Base-by-base conservation (phyloP, 2,113 vertebrate genomes). In the Hippocampus comes region DNA sequence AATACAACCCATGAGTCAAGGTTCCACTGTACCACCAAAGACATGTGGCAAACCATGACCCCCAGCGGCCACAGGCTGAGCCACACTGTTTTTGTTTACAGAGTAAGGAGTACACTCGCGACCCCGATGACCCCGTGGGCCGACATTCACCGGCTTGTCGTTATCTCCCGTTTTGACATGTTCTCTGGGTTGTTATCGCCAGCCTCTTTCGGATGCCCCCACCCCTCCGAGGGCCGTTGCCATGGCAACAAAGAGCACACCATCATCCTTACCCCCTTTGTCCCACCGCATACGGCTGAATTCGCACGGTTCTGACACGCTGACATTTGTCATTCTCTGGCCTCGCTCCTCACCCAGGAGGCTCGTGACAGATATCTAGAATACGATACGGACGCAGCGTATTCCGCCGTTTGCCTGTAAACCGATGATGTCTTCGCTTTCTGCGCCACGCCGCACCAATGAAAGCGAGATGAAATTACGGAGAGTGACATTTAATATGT, bases 171-270 rank as follows among this genome's bases (percentile, higher is more conserved):
- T 77, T 84, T 73, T 83, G 79, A 60, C 81, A 86, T 82, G 78
- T 73, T 81, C 21, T 71, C 77, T 78, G 75, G 85, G 84, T 87
- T 89, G 86, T 89, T 89, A 86, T 85, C 85, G 84, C 79, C 86
- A 77, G 86, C 83, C 85, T 89, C 86, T 89, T 85, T 74, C 46
- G 86, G 83, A 87, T 84, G 78, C 84, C 90, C 86, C 82, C 77
- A 79, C 3, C 3, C 30, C 27, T 0, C 27, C 27, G 4, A 80
- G 90, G 87, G 87, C 89, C 76, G 90, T 91, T 89, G 89, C 88
- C 84, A 84, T 90, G 89, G 90, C 68, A 88, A 92, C 87, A 87
- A 85, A 86, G 82, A 81, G 73, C 79, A 75, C 59, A 85, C 80
- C 70, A 68, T 61, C 79, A 82, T 64, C 67, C 23, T 17, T 34